Percentiles rank a stretch among this genome's conserved stretches.
These are phyloP conservation scores for Dendrophyllia cribrosa DNA, from an alignment of 64 coral and sea anemone genomes.

Conservation along the genomic window DNA sequence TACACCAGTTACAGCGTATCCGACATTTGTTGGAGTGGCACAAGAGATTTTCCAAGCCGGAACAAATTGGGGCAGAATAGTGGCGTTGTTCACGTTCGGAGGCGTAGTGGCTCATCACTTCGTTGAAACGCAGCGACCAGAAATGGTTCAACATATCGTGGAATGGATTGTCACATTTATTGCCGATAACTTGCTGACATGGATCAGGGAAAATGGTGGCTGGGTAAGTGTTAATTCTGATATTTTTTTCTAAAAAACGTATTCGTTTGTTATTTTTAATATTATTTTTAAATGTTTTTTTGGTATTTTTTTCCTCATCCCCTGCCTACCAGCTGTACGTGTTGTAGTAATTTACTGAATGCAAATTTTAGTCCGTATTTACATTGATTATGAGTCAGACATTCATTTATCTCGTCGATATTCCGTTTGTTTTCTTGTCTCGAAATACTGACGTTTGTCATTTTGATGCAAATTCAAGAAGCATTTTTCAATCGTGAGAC, in stretches of 20 bases:
- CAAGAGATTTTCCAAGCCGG: slow-evolving; percentile 96
- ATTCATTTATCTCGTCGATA: slow-evolving; percentile 18
- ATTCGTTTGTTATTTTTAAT: slow-evolving; percentile 27
- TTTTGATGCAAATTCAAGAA: slow-evolving; percentile 41
- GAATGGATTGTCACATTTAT: slow-evolving; percentile 86
- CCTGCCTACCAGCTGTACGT: slow-evolving; percentile 24
- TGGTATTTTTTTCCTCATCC: slow-evolving; percentile 21
- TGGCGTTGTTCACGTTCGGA: slow-evolving; percentile 94
- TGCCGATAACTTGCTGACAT: slow-evolving; percentile 80
- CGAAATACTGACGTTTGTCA: not conserved
- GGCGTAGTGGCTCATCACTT: slow-evolving; percentile 99
- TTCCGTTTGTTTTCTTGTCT: slow-evolving; percentile 31
- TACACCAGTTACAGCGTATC: slow-evolving; percentile 75
- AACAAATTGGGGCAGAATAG: slow-evolving; percentile 98
- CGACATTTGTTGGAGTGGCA: slow-evolving; percentile 89
- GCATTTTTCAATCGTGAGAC: not conserved
- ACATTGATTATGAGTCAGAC: slow-evolving; percentile 38
- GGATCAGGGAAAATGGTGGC: slow-evolving; percentile 95
- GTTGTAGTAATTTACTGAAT: slow-evolving; percentile 56
- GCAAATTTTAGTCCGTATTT: slow-evolving; percentile 43
- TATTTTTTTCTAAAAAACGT: not conserved
- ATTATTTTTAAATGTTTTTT: slow-evolving; percentile 40
- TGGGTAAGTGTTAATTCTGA: slow-evolving; percentile 84
- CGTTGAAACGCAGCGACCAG: slow-evolving; percentile 83
- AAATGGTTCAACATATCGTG: slow-evolving; percentile 85